Conservation (phyloP, 2,888 invertebrate species). For the Operophtera brumata region DNA sequence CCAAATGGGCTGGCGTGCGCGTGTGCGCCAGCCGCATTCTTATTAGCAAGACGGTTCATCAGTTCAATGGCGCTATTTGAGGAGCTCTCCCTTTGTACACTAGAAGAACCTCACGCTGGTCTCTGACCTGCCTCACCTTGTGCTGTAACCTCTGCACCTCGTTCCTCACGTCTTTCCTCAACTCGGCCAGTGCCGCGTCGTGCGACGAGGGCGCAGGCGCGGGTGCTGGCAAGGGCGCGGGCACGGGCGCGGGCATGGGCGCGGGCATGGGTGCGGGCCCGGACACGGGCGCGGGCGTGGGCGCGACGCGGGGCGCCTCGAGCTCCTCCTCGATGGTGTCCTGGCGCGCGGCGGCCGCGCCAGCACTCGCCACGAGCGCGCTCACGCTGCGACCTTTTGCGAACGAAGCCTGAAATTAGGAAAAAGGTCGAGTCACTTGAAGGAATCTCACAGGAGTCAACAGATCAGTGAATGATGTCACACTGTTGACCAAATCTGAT, state of each 20-base stretch:
- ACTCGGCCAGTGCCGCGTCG: conserved; percentile 80
- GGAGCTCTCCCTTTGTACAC: too few relatives aligned
- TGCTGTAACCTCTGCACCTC: conserved; percentile 72
- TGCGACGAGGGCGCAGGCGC: conserved; percentile 56
- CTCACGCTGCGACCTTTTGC: conserved; percentile 57
- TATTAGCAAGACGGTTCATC: too few relatives aligned
- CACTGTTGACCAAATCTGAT: too few relatives aligned
- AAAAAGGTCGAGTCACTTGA: not conserved
- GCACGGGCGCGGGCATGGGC: conserved; percentile 34
- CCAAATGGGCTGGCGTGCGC: too few relatives aligned
- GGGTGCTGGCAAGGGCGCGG: conserved; percentile 36
- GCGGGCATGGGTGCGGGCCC: conserved; percentile 36
- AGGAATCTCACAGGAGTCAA: not conserved
- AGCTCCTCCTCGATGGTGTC: conserved; percentile 90
- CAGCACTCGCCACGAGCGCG: conserved; percentile 73
- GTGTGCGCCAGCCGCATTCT: too few relatives aligned
- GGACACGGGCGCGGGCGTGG: conserved; percentile 34
- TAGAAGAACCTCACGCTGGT: too few relatives aligned
- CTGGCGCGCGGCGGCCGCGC: conserved; percentile 79
- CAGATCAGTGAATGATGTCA: too few relatives aligned
- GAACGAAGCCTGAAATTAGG: conserved; percentile 53
- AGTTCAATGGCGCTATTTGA: too few relatives aligned
- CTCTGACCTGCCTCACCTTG: conserved; percentile 45
- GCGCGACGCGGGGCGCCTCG: conserved; percentile 69
- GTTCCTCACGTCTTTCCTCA: conserved; percentile 63